Base-by-base conservation (phyloP, 2,888 invertebrate genomes). In the Crocallis elinguaria region DNA sequence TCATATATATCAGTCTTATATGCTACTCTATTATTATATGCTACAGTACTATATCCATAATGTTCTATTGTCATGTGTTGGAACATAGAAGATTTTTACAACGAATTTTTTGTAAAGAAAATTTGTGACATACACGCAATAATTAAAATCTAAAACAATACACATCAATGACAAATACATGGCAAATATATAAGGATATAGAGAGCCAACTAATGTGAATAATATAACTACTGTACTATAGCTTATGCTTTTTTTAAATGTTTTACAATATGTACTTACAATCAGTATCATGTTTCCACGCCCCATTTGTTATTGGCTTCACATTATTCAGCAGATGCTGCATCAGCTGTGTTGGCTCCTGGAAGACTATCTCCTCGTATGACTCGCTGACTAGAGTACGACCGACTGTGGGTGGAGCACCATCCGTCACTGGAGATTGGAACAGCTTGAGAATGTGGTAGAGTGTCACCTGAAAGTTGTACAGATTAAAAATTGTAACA, bases 361-460 rank as follows among this genome's bases (percentile, higher is more conserved):
- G 97, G 75, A 98, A 98, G 0, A 98, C 97, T 45, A 99, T 96
- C 92, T 99, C 99, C 79, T 99, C 99, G 74, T 98, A 99, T 57
- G 95, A 96, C 85, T 99, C 99, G 0, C 97, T 97, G 7, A 98
- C 97, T 0, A 99, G 88, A 17, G 94, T 94, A 19, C 94, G 92
- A 5, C 92, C 92, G 0, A 89, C 77, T 0, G 72, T 66, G 0
- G 86, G 87, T 0, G 86, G 85, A 11, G 81, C 85, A 0, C 91
- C 88, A 23, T 92, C 91, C 0, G 84, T 84, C 0, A 93, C 92
- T 0, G 94, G 94, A 2, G 97, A 96, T 87, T 98, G 98, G 84
- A 99, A 99, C 7, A 99, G 86, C 88, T 99, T 99, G 39, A 99
- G 88, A 42, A 98, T 95, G 79, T 99, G 99, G 83, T 98, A 98